A percentile compares a stretch with the other conserved stretches of the same genome.
Conservation (phyloP, 2,888 invertebrate genomes). For the Belgica antarctica region DNA sequence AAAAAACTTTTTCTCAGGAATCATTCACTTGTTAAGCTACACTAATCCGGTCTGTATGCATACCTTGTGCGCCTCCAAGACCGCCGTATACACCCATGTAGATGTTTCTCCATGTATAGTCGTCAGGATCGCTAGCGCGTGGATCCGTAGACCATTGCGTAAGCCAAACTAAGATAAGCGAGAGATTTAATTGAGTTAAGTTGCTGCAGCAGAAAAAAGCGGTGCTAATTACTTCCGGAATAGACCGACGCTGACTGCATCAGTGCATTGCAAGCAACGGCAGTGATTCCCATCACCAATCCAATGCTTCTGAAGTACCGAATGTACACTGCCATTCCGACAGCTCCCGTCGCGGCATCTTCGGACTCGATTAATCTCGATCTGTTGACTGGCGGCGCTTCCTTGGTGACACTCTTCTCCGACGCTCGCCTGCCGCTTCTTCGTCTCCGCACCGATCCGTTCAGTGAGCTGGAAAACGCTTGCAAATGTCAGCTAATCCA, state of each 20-base stretch:
- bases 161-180: conserved; percentile 85
- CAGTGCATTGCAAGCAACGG: neutral
- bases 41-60: conserved; percentile 54
- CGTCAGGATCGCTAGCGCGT: conserved; percentile 48
- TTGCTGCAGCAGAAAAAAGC: neutral
- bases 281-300: neutral
- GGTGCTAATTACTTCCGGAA: conserved; percentile 18
- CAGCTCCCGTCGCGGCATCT: conserved; percentile 87
- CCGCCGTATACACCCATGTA: conserved; percentile 89
- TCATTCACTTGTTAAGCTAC: no score
- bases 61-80: conserved; percentile 86
- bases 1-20: neutral
- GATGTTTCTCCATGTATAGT: conserved; percentile 65
- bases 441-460: conserved; percentile 57
- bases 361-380: conserved; percentile 88
- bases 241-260: conserved; percentile 39
- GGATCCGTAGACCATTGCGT: conserved; percentile 74
- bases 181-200: conserved; percentile 49
- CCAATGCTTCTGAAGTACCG: conserved; percentile 45
- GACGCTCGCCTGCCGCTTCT: neutral
- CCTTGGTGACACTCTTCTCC: conserved; percentile 47
- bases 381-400: conserved; percentile 48
- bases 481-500: neutral
- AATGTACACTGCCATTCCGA: conserved; percentile 49
- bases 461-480: conserved; percentile 52